These are phyloP conservation scores for Nestor notabilis DNA, from an alignment of 2,113 vertebrate species.

Conservation along the genomic window DNA sequence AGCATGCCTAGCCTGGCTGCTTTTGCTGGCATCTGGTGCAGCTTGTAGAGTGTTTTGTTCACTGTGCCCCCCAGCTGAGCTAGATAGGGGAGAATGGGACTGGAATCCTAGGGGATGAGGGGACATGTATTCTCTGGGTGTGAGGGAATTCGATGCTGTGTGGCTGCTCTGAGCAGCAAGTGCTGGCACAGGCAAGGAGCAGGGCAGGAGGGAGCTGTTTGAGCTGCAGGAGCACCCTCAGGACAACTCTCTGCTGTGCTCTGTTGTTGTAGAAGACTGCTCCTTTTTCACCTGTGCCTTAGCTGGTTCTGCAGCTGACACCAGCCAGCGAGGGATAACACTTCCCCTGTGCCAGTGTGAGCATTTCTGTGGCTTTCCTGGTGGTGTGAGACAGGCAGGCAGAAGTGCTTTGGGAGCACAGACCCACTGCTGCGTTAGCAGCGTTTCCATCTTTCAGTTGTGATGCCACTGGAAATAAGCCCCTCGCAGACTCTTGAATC, in stretches of 20 bases:
- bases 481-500: not conserved
- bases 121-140: not conserved
- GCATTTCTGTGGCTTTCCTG: not conserved
- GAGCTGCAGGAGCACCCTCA: not conserved
- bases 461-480: rapidly evolving
- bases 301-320: not conserved
- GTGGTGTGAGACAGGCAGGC: not conserved
- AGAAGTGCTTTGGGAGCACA: not conserved
- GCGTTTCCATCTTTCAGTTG: not conserved
- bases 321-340: not conserved
- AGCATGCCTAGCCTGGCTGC: not conserved
- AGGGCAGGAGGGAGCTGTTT: not conserved
- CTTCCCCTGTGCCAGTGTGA: not conserved
- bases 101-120: rapidly evolving
- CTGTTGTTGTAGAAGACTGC: not conserved
- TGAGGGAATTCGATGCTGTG: not conserved
- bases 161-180: not conserved
- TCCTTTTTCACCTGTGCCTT: not conserved
- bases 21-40: not conserved
- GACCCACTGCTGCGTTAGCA: not conserved
- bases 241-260: not conserved
- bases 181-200: not conserved
- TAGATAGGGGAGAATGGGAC: not conserved
- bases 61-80: not conserved
- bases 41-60: not conserved